Evolutionary conservation across 2,113 vertebrate genomes (phyloP), one percentile per base, ranked within the genome.

Genomic region (Columbina picui): DNA sequence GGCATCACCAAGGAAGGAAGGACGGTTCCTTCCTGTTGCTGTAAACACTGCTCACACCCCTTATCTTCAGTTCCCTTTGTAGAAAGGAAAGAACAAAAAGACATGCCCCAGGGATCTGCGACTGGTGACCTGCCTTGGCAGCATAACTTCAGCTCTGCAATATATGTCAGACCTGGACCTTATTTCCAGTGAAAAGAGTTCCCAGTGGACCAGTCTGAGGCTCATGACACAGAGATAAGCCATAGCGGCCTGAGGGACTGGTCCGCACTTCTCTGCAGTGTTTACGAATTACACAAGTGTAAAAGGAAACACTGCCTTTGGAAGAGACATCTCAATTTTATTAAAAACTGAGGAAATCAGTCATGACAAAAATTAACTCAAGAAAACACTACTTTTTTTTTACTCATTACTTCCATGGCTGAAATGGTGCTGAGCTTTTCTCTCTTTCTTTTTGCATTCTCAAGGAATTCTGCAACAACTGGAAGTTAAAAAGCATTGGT

Each of bases 181-280:
- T 26, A 34, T 55, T 90, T 84, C 47, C 39, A 60, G 49, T 29
- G 53, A 87, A n/a, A 16, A 65, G 60, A 39, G 26, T 22, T 32
- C 13, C 41, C 0, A 0, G 32, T 60, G 52, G 38, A 38, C 14
- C 25, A 10, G 17, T 25, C 30, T 65, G 74, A 78, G 56, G 14
- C 34, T 71, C 0, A 1, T 36, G 57, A 43, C 43, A 6, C 34
- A 23, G 30, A 74, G 55, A 45, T 49, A 73, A 81, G 10, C 47
- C 50, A 41, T 60, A 27, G 29, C 1, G 2, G 19, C 26, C 69
- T 74, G 55, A 55, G 60, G 21, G 41, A 50, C 14, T 59, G 20
- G 41, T 63, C 25, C 60, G 89, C 29, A 34, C 11, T 59, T 65
- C 25, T 77, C 56, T 59, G 45, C 69, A 57, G 27, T 45, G 12